Evolutionary conservation across 2,888 invertebrate species (phyloP).

Genomic region (Patella ulyssiponensis): DNA sequence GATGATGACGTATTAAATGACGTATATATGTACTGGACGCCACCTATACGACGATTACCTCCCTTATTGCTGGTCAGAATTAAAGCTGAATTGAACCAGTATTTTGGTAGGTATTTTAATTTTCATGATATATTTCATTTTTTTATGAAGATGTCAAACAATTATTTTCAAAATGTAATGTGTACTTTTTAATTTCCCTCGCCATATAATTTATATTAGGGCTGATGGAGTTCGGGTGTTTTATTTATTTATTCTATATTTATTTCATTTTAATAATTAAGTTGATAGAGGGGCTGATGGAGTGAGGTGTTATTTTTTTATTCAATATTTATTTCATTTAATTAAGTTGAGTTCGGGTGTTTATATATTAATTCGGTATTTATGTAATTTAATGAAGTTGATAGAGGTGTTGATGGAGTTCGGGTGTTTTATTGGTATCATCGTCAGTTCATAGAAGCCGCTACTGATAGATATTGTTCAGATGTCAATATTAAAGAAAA

Average conservation of each 20-base stretch:
- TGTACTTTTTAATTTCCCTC: too few relatives aligned
- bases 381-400: constrained; percentile 38
- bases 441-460: constrained; percentile 65
- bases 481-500: constrained; percentile 28
- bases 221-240: not conserved
- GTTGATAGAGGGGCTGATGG: constrained; percentile 60
- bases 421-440: constrained; percentile 66
- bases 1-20: constrained; percentile 67
- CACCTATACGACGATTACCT: constrained; percentile 63
- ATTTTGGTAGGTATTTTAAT: constrained; percentile 43
- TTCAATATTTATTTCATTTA: too few relatives aligned
- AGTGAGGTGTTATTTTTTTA: constrained; percentile 26
- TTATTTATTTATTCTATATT: too few relatives aligned
- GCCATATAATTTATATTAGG: too few relatives aligned
- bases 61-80: constrained; percentile 61
- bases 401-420: constrained; percentile 56
- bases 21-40: constrained; percentile 65
- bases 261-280: constrained; percentile 18
- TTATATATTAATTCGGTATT: too few relatives aligned
- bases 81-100: constrained; percentile 54
- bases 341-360: constrained; percentile 36
- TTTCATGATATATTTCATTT: too few relatives aligned
- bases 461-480: constrained; percentile 53
- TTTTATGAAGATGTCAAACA: too few relatives aligned
- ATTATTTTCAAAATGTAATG: too few relatives aligned